Conservation (phyloP, 2,888 invertebrate species). For the Eristalinus sepulchralis region DNA sequence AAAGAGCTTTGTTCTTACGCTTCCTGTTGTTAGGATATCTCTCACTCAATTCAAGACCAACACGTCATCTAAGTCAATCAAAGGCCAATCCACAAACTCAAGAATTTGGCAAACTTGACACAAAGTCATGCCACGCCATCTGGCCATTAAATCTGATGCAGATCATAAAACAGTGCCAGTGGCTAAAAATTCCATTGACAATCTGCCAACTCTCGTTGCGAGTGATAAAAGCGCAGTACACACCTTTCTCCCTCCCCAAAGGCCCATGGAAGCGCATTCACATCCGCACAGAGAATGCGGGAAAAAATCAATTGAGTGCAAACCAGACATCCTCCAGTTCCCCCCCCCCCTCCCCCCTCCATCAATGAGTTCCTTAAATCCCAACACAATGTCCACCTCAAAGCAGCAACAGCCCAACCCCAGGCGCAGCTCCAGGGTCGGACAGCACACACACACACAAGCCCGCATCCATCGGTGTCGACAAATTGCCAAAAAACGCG, state of each 20-base stretch:
- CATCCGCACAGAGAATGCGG: background rate
- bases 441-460: background rate
- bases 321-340: conserved; percentile 50
- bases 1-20: conserved; percentile 53
- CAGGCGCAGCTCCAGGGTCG: background rate
- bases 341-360: background rate
- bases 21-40: conserved; percentile 49
- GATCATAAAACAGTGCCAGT: background rate
- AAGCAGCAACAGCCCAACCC: background rate
- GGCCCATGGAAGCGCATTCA: background rate
- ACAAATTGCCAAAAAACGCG: conserved; percentile 9
- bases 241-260: background rate
- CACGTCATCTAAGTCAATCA: no score
- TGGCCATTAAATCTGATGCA: background rate
- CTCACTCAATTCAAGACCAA: conserved; percentile 33
- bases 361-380: no score
- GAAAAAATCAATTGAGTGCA: conserved; percentile 71
- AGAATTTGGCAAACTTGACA: no score
- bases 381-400: background rate
- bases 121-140: background rate
- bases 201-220: background rate
- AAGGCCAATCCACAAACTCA: background rate
- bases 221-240: background rate
- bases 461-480: background rate
- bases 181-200: background rate